Conservation (phyloP, 2,797 vertebrate species). For the Sebastolobus altivelis region DNA sequence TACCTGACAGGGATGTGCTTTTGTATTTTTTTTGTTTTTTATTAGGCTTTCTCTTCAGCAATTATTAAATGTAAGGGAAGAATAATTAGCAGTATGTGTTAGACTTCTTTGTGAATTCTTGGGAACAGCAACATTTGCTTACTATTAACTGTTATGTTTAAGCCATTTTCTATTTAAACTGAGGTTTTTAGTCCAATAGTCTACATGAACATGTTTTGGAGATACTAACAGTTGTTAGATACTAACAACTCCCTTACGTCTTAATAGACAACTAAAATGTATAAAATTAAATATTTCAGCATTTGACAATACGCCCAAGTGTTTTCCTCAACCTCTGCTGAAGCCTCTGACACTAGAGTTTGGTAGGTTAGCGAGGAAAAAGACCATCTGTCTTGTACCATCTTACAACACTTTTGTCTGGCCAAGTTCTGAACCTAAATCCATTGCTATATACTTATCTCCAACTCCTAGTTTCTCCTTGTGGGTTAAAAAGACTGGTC, state of each 20-base stretch:
- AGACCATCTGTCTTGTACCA: conserved; percentile 77
- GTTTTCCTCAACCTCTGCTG: conserved; percentile 36
- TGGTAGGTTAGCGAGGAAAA: conserved; percentile 67
- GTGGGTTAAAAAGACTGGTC: conserved; percentile 84
- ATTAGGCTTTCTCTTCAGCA: conserved; percentile 5
- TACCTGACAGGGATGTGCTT: not conserved
- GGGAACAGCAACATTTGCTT: not conserved
- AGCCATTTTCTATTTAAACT: not conserved
- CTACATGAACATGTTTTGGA: not conserved
- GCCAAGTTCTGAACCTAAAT: conserved; percentile 82
- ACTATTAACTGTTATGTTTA: not conserved
- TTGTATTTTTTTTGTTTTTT: conserved; percentile 11
- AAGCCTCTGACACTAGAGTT: conserved; percentile 69
- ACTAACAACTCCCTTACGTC: not conserved
- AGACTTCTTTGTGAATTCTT: conserved; percentile 29
- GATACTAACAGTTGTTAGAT: not conserved
- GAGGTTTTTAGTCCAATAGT: not conserved
- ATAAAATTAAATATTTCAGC: conserved; percentile 9
- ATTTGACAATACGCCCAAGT: not conserved
- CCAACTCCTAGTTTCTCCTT: conserved; percentile 63
- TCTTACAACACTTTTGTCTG: conserved; percentile 81
- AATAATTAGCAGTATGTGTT: conserved; percentile 3
- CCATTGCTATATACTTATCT: conserved; percentile 74
- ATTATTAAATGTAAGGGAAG: not conserved
- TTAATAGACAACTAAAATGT: not conserved